These are phyloP conservation scores for Urocynchramus pylzowi DNA, from an alignment of 2,113 vertebrate species.

Conservation along the genomic window DNA sequence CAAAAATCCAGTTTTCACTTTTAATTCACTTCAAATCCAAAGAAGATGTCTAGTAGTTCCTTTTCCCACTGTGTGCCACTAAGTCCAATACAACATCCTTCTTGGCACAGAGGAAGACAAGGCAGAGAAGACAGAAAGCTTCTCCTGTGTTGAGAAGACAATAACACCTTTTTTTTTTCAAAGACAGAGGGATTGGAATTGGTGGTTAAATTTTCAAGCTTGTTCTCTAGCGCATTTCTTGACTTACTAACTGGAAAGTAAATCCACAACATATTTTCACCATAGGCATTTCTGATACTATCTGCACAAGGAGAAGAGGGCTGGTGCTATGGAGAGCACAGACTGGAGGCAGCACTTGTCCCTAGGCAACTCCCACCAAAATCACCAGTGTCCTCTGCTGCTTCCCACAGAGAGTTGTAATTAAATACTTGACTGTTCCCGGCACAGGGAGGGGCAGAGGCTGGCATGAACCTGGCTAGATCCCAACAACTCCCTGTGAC, in stretches of 20 bases:
- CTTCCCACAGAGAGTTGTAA: background rate
- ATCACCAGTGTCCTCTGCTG: background rate
- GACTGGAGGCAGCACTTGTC: background rate
- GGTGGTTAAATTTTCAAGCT: background rate
- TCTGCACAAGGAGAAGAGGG: background rate
- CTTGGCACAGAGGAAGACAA: background rate
- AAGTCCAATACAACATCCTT: background rate
- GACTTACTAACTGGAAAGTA: background rate
- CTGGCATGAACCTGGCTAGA: accelerated
- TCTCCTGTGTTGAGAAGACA: background rate
- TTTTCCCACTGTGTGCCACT: background rate
- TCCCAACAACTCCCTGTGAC: background rate
- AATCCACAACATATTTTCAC: background rate
- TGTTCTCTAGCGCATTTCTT: background rate
- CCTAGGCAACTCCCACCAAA: background rate
- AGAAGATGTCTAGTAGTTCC: background rate
- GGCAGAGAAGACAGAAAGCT: background rate
- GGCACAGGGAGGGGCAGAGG: background rate
- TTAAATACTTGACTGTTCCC: background rate
- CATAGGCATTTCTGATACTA: background rate
- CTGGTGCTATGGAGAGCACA: accelerated
- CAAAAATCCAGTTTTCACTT: background rate
- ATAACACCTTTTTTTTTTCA: background rate
- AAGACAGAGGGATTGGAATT: background rate
- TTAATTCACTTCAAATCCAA: background rate